Base-by-base conservation (phyloP, 2,888 invertebrate genomes). In the Euplexia lucipara region DNA sequence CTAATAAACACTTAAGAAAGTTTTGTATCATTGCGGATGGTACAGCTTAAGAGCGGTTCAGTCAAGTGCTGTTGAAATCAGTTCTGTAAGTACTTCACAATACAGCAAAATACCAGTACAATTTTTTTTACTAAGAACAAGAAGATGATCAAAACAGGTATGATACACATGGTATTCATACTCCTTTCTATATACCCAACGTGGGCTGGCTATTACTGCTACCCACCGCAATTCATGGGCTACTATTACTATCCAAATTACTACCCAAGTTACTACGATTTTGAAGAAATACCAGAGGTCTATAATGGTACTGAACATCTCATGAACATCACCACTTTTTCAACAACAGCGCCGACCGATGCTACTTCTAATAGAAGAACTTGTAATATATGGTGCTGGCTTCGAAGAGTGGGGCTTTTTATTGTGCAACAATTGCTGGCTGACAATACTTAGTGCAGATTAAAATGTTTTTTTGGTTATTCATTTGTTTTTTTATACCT, bases 371-470 rank as follows among this genome's bases (percentile, higher is more conserved):
- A 64, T 5, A 75, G 62, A 22, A 82, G 58, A 34, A 65, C 73
- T 0, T 91, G 91, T 64, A 83, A 85, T 52, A 88, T 92, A 41
- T 91, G 88, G 83, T 92, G 92, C 59, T 87, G 91, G 83, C 54
- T 91, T 0, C 78, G 85, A 73, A 88, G 81, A 83, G 86, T 92
- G 0, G 88, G 88, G 1, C 70, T 92, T 2, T 92, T 90, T 73
- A 79, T 89, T 9, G 86, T 91, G 1, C 91, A 91, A 39, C 90
- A 91, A 49, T 69, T 92, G 26, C 65, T 91, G 0, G 88, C 85
- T 65, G 89, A 91, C 78, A 88, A 78, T 75, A 75, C 82, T n/a
- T 75, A 72, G 18, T 22, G 26, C 9, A 4, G 2, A 44, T 39
- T 39, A 47, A 26, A 57, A 2, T n/a, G n/a, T 16, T 0, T 14